Percentiles rank a stretch among this genome's conserved stretches.
phyloP scores from a whole-genome alignment of 2,888 invertebrate genomes.

The Drosophila limbata region DNA sequence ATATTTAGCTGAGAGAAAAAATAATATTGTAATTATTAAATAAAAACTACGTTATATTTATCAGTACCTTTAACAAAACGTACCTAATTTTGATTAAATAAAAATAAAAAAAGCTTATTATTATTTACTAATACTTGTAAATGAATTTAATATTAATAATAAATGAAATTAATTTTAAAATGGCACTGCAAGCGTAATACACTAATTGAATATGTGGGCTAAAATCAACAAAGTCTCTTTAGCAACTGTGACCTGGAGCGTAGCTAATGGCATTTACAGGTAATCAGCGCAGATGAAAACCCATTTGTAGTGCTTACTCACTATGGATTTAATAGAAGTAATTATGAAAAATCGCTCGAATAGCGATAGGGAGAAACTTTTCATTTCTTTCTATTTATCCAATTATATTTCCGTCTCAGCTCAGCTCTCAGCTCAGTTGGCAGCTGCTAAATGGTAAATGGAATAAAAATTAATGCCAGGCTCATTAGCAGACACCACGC shows the following conservation, averaged over 20 bases:
- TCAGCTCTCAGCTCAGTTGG: conserved; percentile 13
- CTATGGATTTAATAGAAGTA: conserved; percentile 37
- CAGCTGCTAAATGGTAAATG: conserved; percentile 37
- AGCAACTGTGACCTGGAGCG: not conserved
- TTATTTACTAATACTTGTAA: too few relatives aligned
- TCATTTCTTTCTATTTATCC: conserved; percentile 50
- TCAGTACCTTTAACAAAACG: not conserved
- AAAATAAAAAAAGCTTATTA: too few relatives aligned
- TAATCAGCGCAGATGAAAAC: conserved; percentile 25
- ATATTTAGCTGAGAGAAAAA: not conserved
- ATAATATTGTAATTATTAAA: too few relatives aligned
- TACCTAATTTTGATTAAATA: not conserved
- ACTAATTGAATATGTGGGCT: conserved; percentile 2
- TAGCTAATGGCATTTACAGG: conserved; percentile 2
- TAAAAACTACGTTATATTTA: too few relatives aligned
- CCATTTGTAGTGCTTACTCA: conserved; percentile 17
- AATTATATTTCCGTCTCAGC: conserved; percentile 34
- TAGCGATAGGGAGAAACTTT: conserved; percentile 11
- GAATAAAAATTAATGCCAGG: conserved; percentile 66
- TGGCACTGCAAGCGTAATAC: not conserved
- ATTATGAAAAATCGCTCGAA: conserved; percentile 40
- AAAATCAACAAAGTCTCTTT: not conserved
- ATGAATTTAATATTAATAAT: too few relatives aligned
- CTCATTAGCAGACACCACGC: conserved; percentile 70
- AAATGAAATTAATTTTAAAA: not conserved